Evolutionary conservation across 2,888 invertebrate species (phyloP), one percentile per base, ranked within the genome.

Genomic region (Cybosia mesomella): DNA sequence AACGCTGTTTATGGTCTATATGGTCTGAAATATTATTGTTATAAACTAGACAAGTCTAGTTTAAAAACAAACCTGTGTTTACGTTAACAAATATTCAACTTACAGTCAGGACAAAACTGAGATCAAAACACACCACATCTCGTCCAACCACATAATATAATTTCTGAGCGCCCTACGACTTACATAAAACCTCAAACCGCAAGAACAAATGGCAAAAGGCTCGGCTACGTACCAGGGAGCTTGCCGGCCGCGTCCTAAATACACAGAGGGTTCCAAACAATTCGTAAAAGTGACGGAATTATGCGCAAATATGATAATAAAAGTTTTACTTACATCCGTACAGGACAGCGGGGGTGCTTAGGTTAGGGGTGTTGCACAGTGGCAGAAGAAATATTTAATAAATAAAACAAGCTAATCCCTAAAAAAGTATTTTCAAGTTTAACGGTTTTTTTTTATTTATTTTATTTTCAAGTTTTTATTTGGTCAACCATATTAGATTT

Each of bases 301-400:
- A 75, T 80, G 75, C 63, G 67, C 62, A 80, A 75, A 75, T 67
- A 72, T 75, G 70, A 71, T 68, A 72, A 69, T 66, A 71, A 71
- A 77, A 68, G 66, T 71, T 80, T 69, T 67, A 64, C 57, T 49
- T 43, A 39, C 32, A 34, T 53, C 54, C 63, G 39, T n/a, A 24
- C 18, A 8, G 34, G 67, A 43, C 11, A 24, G 36, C 36, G 57
- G 57, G 28, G 18, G 34, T 54, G n/a, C 54, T 39, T 39, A 13
- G n/a, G 28, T 60, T 58, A 62, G 11, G 43, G 49, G 22, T 62
- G 34, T 39, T 10, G 18, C 5, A n/a, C 22, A 18, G 24, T 24
- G 11, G 8, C 24, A 32, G 21, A 9, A 5, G 8, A 24, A 64
- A 64, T 43, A 53, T 62, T 13, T 22, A 43, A 32, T 21, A 5